Conservation (phyloP, 1,140 invertebrate genomes). For the Leptinotarsa lineolata region DNA sequence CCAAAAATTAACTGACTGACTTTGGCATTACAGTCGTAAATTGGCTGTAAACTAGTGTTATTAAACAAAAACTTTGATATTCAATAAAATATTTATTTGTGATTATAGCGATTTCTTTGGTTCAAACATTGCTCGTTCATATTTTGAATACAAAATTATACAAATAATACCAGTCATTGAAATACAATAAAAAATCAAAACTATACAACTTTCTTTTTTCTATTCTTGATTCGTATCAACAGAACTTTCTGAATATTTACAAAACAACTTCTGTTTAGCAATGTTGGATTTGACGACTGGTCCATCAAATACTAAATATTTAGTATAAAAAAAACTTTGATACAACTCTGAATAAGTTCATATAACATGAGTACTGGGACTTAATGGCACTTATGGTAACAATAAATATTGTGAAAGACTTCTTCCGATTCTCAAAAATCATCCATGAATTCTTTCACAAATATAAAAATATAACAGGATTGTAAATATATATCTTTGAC, state of each 20-base stretch:
- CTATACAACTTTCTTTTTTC: too few relatives aligned
- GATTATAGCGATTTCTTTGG: background rate
- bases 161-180: background rate
- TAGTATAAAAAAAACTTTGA: too few relatives aligned
- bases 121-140: background rate
- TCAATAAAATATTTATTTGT: background rate
- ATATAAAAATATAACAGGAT: background rate
- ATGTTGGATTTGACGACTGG: too few relatives aligned
- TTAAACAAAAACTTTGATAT: background rate
- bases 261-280: too few relatives aligned
- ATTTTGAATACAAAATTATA: background rate
- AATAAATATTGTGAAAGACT: conserved; percentile 11
- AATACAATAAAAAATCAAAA: too few relatives aligned
- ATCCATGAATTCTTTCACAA: background rate
- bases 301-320: too few relatives aligned
- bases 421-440: background rate
- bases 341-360: too few relatives aligned
- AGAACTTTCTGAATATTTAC: too few relatives aligned
- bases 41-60: too few relatives aligned
- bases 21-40: too few relatives aligned
- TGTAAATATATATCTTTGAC: background rate
- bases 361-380: background rate
- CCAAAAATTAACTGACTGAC: too few relatives aligned
- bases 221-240: too few relatives aligned
- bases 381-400: conserved; percentile 45